Conservation (phyloP, 1,140 invertebrate genomes). For the Achatina immaculata region DNA sequence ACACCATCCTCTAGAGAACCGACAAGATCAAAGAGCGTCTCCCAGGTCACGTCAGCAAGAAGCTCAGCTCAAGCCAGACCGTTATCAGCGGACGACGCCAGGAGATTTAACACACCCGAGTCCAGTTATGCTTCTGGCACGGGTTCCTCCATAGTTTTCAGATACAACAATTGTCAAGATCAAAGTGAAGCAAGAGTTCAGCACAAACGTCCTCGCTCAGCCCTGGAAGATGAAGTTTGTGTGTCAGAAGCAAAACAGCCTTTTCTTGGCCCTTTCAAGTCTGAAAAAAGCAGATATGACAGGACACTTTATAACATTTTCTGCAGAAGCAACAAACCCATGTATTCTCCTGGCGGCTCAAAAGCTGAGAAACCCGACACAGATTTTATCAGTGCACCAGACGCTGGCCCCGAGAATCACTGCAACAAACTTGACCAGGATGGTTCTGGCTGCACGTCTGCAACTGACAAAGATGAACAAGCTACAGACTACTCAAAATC, state of each 20-base stretch:
- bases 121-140: not conserved
- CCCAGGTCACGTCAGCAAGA: constrained; percentile 8
- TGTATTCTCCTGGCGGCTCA: not conserved
- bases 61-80: constrained; percentile 21
- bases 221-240: not conserved
- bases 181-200: not conserved
- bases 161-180: not conserved
- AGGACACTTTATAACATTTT: constrained; percentile 24
- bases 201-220: not conserved
- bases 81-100: constrained; percentile 35
- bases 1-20: not conserved
- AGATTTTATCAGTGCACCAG: constrained; percentile 11
- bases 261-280: not conserved
- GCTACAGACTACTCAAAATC: not conserved
- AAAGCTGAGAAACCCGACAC: not conserved
- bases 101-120: not conserved
- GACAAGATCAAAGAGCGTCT: constrained; percentile 19
- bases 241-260: not conserved
- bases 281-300: constrained; percentile 11
- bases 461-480: not conserved
- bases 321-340: not conserved
- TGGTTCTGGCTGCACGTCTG: not conserved
- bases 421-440: not conserved
- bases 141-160: not conserved
- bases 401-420: too few species aligned